Evolutionary conservation across 2,113 vertebrate species (phyloP).

Genomic region (Myiagra hebetior): DNA sequence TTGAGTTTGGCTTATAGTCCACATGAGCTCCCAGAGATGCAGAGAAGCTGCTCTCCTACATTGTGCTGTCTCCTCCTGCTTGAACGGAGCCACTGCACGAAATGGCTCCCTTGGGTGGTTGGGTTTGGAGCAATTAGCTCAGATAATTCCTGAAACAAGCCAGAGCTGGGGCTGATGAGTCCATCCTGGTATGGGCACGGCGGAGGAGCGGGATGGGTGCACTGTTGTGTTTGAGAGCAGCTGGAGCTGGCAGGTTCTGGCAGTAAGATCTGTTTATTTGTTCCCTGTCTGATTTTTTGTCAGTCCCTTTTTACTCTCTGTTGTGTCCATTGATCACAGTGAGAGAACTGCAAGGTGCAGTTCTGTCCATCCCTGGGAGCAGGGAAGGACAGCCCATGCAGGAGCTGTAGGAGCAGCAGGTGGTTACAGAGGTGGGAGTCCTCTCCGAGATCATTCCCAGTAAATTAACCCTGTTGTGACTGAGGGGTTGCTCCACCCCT

Average conservation of each 20-base stretch:
- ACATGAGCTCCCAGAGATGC: not conserved
- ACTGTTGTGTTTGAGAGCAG: not conserved
- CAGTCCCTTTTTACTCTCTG: not conserved
- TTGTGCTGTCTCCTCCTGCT: not conserved
- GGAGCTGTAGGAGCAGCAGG: not conserved
- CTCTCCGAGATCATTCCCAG: not conserved
- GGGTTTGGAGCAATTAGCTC: not conserved
- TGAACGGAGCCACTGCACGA: not conserved
- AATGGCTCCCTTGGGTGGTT: not conserved
- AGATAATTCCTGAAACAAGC: not conserved
- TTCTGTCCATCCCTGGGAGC: not conserved
- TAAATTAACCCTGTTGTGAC: not conserved
- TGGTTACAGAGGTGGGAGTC: not conserved
- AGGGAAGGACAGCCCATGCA: not conserved
- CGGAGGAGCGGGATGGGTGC: not conserved
- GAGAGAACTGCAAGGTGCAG: not conserved
- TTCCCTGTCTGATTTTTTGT: not conserved
- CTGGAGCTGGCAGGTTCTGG: not conserved
- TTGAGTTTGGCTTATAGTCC: not conserved
- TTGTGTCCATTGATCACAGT: not conserved
- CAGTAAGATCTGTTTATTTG: not conserved
- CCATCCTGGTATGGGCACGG: fast-evolving
- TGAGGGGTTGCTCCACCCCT: not conserved
- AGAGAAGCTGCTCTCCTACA: not conserved
- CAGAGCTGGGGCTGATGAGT: not conserved